phyloP scores from a whole-genome alignment of 2,797 vertebrate genomes.

The Florisuga fusca region DNA sequence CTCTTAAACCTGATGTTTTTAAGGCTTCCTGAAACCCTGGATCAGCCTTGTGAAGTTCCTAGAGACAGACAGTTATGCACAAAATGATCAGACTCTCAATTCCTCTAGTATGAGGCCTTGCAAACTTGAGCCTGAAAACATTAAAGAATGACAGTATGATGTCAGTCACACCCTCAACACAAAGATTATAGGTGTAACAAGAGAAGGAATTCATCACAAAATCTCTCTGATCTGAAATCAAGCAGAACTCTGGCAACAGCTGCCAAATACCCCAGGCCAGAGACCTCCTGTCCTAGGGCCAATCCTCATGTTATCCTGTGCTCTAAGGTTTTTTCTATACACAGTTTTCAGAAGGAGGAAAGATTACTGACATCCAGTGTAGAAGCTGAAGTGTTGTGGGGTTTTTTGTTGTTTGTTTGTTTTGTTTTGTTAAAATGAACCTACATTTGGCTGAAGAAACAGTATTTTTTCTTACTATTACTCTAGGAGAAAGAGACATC shows the following conservation, averaged over 20 bases:
- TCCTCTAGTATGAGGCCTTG: not conserved
- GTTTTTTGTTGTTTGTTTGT: not conserved
- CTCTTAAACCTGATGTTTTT: not conserved
- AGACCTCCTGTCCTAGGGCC: not conserved
- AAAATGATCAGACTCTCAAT: not conserved
- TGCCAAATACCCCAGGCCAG: slow-evolving; percentile 25
- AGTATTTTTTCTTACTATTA: not conserved
- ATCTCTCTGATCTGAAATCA: slow-evolving; percentile 52
- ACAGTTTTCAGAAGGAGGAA: not conserved
- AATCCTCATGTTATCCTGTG: fast-evolving
- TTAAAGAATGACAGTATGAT: slow-evolving; percentile 4
- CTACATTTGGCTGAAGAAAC: not conserved
- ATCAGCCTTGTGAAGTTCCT: not conserved
- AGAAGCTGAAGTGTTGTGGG: not conserved
- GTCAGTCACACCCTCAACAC: slow-evolving; percentile 42
- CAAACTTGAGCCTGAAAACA: slow-evolving; percentile 44
- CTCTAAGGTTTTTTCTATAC: not conserved
- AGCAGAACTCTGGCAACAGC: slow-evolving; percentile 40
- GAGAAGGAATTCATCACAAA: slow-evolving; percentile 29
- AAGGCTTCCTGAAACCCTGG: not conserved
- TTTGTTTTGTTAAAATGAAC: not conserved
- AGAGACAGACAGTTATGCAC: not conserved
- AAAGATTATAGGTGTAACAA: slow-evolving; percentile 59
- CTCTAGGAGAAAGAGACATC: not conserved
- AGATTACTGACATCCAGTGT: not conserved